These are phyloP conservation scores for Conistra vaccinii DNA, from an alignment of 2,888 invertebrate genomes.

Conservation along the genomic window DNA sequence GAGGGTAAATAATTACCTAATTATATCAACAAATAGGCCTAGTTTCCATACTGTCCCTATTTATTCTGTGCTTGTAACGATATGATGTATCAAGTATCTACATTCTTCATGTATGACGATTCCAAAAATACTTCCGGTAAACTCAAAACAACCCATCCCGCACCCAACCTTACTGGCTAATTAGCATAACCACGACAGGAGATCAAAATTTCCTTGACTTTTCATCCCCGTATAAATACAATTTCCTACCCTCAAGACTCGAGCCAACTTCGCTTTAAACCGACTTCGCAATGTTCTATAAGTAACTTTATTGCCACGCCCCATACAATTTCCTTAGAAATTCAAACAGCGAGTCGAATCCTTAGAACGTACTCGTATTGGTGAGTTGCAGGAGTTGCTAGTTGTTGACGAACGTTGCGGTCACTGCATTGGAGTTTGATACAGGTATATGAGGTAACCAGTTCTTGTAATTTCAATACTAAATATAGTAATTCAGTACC, in stretches of 20 bases:
- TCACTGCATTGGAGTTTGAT: not conserved
- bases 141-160: not conserved
- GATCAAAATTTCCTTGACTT: constrained; percentile 32
- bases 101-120: not conserved
- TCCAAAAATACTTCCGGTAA: not conserved
- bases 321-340: constrained; percentile 63
- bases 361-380: constrained; percentile 57
- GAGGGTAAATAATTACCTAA: too few relatives aligned
- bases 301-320: constrained; percentile 49
- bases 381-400: constrained; percentile 20
- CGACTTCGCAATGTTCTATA: constrained; percentile 21
- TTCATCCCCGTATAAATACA: constrained; percentile 24
- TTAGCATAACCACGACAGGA: constrained; percentile 19
- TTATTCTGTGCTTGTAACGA: too few relatives aligned
- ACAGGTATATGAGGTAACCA: too few relatives aligned
- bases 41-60: too few relatives aligned
- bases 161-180: not conserved
- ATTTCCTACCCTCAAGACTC: constrained; percentile 22
- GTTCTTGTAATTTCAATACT: too few relatives aligned
- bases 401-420: constrained; percentile 7
- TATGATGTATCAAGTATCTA: not conserved
- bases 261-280: constrained; percentile 21
- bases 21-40: too few relatives aligned
- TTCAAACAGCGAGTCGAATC: constrained; percentile 72
- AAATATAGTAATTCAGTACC: too few relatives aligned